These are phyloP conservation scores for Ptilonorhynchus violaceus DNA, from an alignment of 2,113 vertebrate genomes.

Conservation along the genomic window DNA sequence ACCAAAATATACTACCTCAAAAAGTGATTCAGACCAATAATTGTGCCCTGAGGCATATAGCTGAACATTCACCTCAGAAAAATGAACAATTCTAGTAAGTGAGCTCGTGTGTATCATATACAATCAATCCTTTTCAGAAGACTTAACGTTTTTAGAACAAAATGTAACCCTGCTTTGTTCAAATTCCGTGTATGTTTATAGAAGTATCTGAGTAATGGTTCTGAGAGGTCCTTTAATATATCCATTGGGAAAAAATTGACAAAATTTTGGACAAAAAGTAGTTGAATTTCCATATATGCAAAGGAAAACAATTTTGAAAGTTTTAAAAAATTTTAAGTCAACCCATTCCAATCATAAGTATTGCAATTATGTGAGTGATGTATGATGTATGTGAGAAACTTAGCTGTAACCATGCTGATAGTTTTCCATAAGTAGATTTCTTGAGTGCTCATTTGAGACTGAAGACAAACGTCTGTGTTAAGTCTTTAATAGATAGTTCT, in stretches of 20 bases:
- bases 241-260: background rate
- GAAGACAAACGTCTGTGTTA: background rate
- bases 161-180: background rate
- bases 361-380: background rate
- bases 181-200: background rate
- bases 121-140: background rate
- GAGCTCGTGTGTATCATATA: background rate
- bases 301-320: background rate
- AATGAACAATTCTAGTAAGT: background rate
- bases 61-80: constrained; percentile 51
- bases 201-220: background rate
- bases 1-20: constrained; percentile 48
- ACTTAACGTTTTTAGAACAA: background rate
- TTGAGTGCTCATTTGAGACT: background rate
- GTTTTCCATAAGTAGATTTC: background rate
- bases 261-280: background rate
- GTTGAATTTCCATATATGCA: background rate
- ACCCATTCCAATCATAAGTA: background rate
- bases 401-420: background rate
- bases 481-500: background rate
- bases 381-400: background rate
- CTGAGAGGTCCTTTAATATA: background rate
- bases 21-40: constrained; percentile 59
- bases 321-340: background rate
- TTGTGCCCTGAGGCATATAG: constrained; percentile 41